Conservation (phyloP, 2,888 invertebrate genomes). For the Abscondita cerata region DNA sequence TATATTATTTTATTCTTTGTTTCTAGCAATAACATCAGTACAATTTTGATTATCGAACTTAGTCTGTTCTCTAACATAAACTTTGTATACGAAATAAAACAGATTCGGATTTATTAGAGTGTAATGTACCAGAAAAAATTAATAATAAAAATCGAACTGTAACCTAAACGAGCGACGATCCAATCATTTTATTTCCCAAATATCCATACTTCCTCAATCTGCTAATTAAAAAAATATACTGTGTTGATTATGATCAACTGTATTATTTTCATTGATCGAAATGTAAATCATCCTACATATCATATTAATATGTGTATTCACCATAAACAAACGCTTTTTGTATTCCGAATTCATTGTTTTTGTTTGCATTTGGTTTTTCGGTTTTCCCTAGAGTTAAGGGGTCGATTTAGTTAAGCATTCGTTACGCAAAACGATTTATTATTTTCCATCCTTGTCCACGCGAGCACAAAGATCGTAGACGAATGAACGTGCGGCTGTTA, state of each 20-base stretch:
- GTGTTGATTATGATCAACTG: background rate
- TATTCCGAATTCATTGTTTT: conserved; percentile 24
- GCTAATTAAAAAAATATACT: background rate
- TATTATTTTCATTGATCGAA: background rate
- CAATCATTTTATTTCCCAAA: too few relatives aligned
- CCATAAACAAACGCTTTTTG: conserved; percentile 13
- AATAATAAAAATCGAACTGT: too few relatives aligned
- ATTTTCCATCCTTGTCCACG: conserved; percentile 12
- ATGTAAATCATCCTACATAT: background rate
- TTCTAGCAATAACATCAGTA: too few relatives aligned
- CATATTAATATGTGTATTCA: conserved; percentile 3
- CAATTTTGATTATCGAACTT: too few relatives aligned
- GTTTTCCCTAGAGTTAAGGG: conserved; percentile 22
- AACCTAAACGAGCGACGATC: too few relatives aligned
- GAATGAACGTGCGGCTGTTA: background rate
- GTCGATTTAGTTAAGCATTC: conserved; percentile 21
- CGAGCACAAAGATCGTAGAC: background rate
- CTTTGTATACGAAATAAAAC: too few relatives aligned
- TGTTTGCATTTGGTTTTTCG: conserved; percentile 29
- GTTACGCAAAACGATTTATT: conserved; percentile 5
- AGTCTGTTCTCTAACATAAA: too few relatives aligned
- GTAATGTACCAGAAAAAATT: too few relatives aligned
- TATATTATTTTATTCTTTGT: too few relatives aligned
- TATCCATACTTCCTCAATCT: too few relatives aligned
- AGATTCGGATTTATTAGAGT: too few relatives aligned